A percentile compares a stretch with the other conserved stretches of the same genome.
These are phyloP conservation scores for Benitochromis conjunctus DNA, from an alignment of 2,113 vertebrate genomes.

Conservation along the genomic window DNA sequence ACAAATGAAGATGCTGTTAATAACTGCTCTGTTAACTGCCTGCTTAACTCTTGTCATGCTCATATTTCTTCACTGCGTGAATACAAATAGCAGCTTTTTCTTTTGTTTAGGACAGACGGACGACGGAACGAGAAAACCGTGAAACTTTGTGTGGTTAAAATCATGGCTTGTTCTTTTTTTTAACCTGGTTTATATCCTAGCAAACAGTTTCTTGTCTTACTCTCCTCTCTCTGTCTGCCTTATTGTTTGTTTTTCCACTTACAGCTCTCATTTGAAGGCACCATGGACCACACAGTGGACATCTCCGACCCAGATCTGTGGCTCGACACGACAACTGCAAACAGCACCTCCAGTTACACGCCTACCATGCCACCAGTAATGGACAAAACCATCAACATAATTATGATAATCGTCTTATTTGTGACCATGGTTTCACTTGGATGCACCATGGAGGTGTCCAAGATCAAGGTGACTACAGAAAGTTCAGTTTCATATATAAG, in stretches of 20 bases:
- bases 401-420: slow-evolving; percentile 52
- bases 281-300: not conserved
- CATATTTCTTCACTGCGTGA: not conserved
- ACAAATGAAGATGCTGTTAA: not conserved
- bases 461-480: slow-evolving; percentile 71
- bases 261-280: not conserved
- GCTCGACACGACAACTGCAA: slow-evolving; percentile 10
- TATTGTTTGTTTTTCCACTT: not conserved
- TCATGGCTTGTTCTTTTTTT: not conserved
- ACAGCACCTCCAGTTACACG: not conserved
- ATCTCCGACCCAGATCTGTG: not conserved
- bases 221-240: not conserved
- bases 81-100: not conserved
- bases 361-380: not conserved
- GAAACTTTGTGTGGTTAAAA: not conserved
- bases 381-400: slow-evolving; percentile 48
- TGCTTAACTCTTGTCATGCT: not conserved
- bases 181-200: not conserved
- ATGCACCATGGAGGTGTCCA: slow-evolving; percentile 79
- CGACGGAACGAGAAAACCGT: not conserved
- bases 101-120: not conserved
- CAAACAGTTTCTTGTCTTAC: not conserved
- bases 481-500: not conserved
- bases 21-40: not conserved
- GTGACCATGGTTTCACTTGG: slow-evolving; percentile 75